Conservation (phyloP, 2,113 vertebrate species). For the Elephas maximus region DNA sequence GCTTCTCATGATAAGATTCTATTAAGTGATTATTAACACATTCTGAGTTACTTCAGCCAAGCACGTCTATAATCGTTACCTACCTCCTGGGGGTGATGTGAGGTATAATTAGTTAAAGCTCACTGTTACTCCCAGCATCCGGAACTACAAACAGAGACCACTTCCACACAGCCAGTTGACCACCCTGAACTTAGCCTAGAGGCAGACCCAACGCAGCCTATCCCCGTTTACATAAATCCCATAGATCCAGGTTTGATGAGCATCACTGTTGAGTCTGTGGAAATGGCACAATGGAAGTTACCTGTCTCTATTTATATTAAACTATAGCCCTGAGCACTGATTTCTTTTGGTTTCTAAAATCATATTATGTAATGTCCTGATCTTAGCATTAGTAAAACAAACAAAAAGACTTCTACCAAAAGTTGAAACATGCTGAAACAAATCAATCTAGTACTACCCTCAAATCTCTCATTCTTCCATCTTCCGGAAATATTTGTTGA, state of each 20-base stretch:
- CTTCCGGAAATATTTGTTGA: background rate
- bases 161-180: background rate
- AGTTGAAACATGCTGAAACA: conserved; percentile 27
- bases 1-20: conserved; percentile 83
- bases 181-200: background rate
- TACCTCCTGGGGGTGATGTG: conserved; percentile 77
- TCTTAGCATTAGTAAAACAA: conserved; percentile 50
- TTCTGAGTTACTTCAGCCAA: conserved; percentile 83
- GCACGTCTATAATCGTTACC: conserved; percentile 78
- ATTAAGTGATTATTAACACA: conserved; percentile 86
- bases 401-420: background rate
- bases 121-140: conserved; percentile 70
- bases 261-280: background rate
- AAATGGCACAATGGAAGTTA: background rate
- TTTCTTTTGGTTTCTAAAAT: conserved; percentile 54
- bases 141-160: conserved; percentile 65
- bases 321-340: conserved; percentile 23
- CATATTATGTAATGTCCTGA: conserved; percentile 27
- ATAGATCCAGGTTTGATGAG: background rate
- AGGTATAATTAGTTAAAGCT: conserved; percentile 84
- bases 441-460: background rate
- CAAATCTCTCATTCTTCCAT: background rate
- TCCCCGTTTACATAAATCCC: background rate
- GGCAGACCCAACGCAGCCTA: background rate
- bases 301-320: background rate